Base-by-base conservation (phyloP, 2,888 invertebrate species). In the Danaus chrysippus region DNA sequence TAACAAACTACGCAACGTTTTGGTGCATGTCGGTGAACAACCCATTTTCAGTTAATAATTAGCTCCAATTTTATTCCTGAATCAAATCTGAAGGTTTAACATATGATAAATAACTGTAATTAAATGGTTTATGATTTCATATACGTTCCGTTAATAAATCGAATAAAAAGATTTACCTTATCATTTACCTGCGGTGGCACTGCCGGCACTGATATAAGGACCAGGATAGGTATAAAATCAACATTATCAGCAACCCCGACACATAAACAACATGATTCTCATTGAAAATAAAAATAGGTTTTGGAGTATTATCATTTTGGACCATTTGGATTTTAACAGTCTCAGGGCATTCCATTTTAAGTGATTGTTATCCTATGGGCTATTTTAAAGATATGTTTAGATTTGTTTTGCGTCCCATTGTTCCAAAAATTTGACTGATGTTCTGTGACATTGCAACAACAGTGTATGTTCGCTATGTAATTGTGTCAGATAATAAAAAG, bases 161-260 rank as follows among this genome's bases (percentile, higher is more conserved):
- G 43, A 61, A 52, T 56, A 42, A n/a, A n/a, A 54, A 17, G n/a
- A 19, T n/a, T 3, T 17, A 11, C 34, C 15, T 10, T 15, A 11
- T 6, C 1, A 41, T 53, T 56, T 64, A 58, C 54, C 44, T 58
- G 56, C 59, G 41, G 43, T 60, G 56, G 60, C 77, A 77, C 10
- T 65, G 3, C 42, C 66, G 69, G 61, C 81, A 81, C 42, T 65
- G 66, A 56, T 77, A 79, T 2, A 83, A 63, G 3, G 72, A 70
- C 76, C 76, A 79, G 1, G 70, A 68, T 10, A 84, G 71, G 68
- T 77, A 82, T 6, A 72, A 10, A 11, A 82, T 81, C 15, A 84
- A 43, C 68, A 80, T 65, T 12, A 77, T 44, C 10, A 84, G 67
- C 42, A 80, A 60, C 5, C 63, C 58, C 13, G 77, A 70, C 8